Percentiles rank a stretch among this genome's conserved stretches.
These are phyloP conservation scores for Lepidurus arcticus DNA, from an alignment of 1,140 invertebrate species.

Conservation along the genomic window DNA sequence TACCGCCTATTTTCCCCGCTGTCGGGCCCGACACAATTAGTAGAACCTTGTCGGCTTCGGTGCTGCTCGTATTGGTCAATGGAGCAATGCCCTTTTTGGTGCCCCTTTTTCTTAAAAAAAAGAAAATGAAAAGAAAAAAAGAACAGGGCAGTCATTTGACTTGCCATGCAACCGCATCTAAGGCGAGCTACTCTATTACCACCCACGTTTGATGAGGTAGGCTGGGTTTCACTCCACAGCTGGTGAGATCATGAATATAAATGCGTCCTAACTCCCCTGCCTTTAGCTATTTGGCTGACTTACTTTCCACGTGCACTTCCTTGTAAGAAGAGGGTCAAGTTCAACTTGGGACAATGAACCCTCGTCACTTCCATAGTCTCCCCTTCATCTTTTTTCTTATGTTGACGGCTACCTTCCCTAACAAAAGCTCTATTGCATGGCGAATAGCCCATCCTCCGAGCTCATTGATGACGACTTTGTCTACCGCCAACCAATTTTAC, in stretches of 20 bases:
- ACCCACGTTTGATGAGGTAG: not conserved
- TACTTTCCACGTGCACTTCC: not conserved
- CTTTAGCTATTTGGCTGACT: not conserved
- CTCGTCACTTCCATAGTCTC: not conserved
- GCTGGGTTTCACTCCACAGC: not conserved
- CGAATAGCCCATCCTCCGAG: not conserved
- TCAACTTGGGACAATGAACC: conserved; percentile 21
- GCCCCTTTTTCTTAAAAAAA: not conserved
- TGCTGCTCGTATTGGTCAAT: not conserved
- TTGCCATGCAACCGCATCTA: not conserved
- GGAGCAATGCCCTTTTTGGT: not conserved
- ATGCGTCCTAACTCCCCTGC: not conserved
- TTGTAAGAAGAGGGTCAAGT: conserved; percentile 15
- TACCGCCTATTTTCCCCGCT: not conserved
- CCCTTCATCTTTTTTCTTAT: not conserved
- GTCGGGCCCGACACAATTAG: not conserved
- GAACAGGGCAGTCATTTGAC: not conserved
- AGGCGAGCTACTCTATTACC: not conserved
- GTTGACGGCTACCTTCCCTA: not conserved
- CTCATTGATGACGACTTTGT: not conserved
- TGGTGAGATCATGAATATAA: conserved; percentile 14
- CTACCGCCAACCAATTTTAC: not conserved
- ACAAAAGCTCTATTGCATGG: not conserved
- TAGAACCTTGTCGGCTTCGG: not conserved
- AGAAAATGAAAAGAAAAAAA: no score